phyloP scores from a whole-genome alignment of 2,113 vertebrate species.

The Elaphurus davidianus region DNA sequence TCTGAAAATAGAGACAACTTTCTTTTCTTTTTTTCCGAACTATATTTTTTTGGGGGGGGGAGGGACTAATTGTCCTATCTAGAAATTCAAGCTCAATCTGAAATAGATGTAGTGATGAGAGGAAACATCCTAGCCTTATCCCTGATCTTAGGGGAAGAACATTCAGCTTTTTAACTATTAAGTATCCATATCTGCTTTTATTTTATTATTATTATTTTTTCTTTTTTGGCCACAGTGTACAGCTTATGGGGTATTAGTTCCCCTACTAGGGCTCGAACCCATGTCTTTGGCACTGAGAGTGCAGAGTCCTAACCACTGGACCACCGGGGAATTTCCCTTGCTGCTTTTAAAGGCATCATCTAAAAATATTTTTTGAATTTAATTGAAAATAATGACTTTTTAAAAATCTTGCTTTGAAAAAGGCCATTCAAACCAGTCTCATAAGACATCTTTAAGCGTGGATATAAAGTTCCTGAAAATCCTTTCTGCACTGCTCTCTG shows the following conservation, averaged over 20 bases:
- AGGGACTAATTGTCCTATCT: background rate
- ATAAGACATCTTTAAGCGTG: background rate
- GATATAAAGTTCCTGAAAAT: background rate
- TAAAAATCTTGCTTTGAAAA: background rate
- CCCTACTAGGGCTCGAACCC: background rate
- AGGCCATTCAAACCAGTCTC: background rate
- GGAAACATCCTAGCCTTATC: background rate
- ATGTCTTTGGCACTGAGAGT: background rate
- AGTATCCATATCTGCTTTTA: background rate
- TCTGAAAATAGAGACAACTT: background rate
- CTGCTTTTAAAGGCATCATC: background rate
- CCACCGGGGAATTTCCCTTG: background rate
- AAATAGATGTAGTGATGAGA: background rate
- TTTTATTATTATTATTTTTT: background rate
- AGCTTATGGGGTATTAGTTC: background rate
- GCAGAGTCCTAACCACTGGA: background rate
- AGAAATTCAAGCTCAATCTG: background rate
- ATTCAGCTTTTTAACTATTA: background rate
- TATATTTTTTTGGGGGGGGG: background rate
- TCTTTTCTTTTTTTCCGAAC: background rate
- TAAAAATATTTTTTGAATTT: background rate
- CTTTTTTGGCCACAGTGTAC: background rate
- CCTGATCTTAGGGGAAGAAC: background rate
- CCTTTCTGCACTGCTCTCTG: background rate
- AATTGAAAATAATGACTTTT: background rate